Evolutionary conservation across 2,113 vertebrate genomes (phyloP), one percentile per base, ranked within the genome.

Genomic region (Pseudonaja textilis): DNA sequence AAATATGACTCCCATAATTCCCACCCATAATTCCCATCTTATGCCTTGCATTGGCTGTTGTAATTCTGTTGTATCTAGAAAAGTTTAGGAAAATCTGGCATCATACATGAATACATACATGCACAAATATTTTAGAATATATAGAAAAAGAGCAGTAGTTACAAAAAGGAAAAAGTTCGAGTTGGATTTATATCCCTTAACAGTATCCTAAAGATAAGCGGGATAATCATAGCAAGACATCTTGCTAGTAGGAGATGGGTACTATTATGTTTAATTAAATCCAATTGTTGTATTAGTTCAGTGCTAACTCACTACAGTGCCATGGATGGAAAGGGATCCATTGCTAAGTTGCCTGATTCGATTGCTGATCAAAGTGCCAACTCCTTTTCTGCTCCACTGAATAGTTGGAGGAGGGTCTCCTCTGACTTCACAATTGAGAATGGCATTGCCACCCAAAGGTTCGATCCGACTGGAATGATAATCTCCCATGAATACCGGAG

Each of bases 311-410:
- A 99, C 99, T 93, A 98, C 97, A 0, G 99, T 99, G 97, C 99
- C 98, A 0, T 99, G 99, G 95, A 99, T 99, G 69, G 99, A 99
- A 10, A 99, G 97, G 45, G 99, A 99, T 91, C 99, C 99, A 0
- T 99, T 99, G 95, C 97, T 96, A 42, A 99, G 97, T 59, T 99
- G 98, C 25, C 59, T 98, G 94, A 99, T 98, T 92, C 99, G 98
- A 94, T 98, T 98, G 96, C 95, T 98, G 74, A 97, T 98, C 42
- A 96, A 97, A 92, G 99, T 59, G 3, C 97, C 98, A 23, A 98
- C 95, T 87, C 99, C 99, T 59, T 97, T 98, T 95, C 98, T 99
- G 96, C 97, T 99, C 99, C 99, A 99, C 93, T 98, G 98, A 94
- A 99, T 99, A 88, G 97, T 98, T 69, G 99, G 99, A 90, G 97